A percentile compares a stretch with the other conserved stretches of the same genome.
phyloP scores from a whole-genome alignment of 2,113 vertebrate species.

The Plotosus lineatus region DNA sequence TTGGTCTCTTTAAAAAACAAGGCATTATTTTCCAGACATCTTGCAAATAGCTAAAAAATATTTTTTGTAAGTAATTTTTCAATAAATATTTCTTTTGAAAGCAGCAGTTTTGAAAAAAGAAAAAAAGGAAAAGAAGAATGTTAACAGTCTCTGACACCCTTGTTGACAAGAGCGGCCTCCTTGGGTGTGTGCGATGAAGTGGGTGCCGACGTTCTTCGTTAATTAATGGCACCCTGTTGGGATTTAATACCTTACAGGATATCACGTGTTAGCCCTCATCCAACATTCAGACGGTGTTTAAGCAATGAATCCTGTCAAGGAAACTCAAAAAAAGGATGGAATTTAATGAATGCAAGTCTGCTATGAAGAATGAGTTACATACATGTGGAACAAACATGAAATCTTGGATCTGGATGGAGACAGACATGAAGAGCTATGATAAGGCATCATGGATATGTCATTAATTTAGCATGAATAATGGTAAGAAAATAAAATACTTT shows the following conservation, averaged over 20 bases:
- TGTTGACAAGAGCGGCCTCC: constrained; percentile 32
- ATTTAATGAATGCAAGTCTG: background rate
- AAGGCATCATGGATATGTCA: too few relatives aligned
- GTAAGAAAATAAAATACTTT: background rate
- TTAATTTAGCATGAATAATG: background rate
- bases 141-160: constrained; percentile 62
- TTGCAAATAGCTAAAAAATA: constrained; percentile 63
- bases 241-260: constrained; percentile 35
- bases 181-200: constrained; percentile 29
- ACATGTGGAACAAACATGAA: background rate
- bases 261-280: constrained; percentile 33
- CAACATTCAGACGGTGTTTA: constrained; percentile 33
- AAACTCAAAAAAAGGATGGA: constrained; percentile 3
- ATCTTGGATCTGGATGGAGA: too few relatives aligned
- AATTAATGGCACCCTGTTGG: constrained; percentile 11
- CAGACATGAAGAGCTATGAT: too few relatives aligned
- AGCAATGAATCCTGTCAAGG: background rate
- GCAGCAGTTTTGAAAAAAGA: constrained; percentile 51
- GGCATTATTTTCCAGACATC: constrained; percentile 61
- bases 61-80: constrained; percentile 39
- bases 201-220: background rate
- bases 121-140: constrained; percentile 28
- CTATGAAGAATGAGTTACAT: background rate
- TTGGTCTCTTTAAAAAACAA: constrained; percentile 61
- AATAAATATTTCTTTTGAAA: constrained; percentile 60